Base-by-base conservation (phyloP, 2,888 invertebrate species). In the Stenichneumon culpator region DNA sequence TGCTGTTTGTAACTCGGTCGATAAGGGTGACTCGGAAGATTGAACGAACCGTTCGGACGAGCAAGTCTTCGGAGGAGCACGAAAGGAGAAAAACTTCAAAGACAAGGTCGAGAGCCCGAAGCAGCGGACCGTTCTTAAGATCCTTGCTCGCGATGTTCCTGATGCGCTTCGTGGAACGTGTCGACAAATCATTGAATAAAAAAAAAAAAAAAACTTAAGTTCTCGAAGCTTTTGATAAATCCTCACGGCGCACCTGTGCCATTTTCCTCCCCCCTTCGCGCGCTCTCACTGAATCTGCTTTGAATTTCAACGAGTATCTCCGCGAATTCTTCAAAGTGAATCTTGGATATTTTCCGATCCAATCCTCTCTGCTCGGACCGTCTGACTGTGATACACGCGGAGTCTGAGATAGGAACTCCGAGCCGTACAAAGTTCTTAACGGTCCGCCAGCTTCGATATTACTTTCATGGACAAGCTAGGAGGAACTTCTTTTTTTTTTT, bases 321-420 rank as follows among this genome's bases (percentile, higher is more conserved):
- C 82, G 70, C 82, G 57, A 85, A 85, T 85, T 79, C 84, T 82
- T 85, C 82, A 85, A 85, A 85, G 84, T 74, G 75, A 79, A 85
- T 82, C 67, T 75, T 54, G 63, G 78, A 84, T 84, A 79, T 85
- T 85, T 79, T 79, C 70, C 84, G 63, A 82, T 82, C 47, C 74
- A 75, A 22, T 65, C 52, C 28, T 60, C 16, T 14, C 68, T 65
- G 50, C 47, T 3, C 22, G 65, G 11, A 39, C 52, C 70, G 65
- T 22, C n/a, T 69, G 39, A 79, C 78, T 69, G 57, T 65, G 65
- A 60, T 60, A 60, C 16, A 63, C 70, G 67, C 70, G 75, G 79
- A 82, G 74, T 85, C 82, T 32, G 70, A 70, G 50, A 75, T 52
- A 63, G 72, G 65, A 32, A 54, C 39, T 72, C 44, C 22, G 50